A percentile compares a stretch with the other conserved stretches of the same genome.
Evolutionary conservation across 2,797 vertebrate species (phyloP).

Genomic region (Catharus ustulatus): DNA sequence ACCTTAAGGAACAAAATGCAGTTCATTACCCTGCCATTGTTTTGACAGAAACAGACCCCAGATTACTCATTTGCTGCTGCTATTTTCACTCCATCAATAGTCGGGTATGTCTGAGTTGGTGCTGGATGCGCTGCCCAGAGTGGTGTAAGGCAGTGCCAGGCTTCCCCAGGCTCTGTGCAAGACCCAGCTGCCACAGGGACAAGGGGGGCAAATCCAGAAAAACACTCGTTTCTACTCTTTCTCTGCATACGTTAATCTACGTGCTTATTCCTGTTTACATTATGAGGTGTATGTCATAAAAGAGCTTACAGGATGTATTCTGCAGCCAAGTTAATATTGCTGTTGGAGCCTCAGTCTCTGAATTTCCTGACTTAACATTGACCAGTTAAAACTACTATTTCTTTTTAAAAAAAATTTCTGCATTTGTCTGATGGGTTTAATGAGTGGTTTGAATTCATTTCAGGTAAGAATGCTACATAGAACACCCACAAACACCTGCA

Average conservation of each 20-base stretch:
- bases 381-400: not conserved
- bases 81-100: not conserved
- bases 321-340: slow-evolving; percentile 60
- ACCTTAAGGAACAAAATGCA: not conserved
- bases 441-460: not conserved
- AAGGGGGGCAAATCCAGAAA: not conserved
- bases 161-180: not conserved
- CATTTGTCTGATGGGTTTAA: not conserved
- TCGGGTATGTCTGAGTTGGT: fast-evolving
- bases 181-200: not conserved
- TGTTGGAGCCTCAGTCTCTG: slow-evolving; percentile 41
- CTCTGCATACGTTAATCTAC: not conserved
- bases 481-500: not conserved
- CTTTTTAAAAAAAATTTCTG: not conserved
- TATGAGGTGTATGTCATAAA: slow-evolving; percentile 13
- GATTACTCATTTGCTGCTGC: not conserved
- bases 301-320: slow-evolving; percentile 41
- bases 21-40: not conserved
- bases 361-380: slow-evolving; percentile 27
- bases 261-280: slow-evolving; percentile 49
- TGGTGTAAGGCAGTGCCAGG: not conserved
- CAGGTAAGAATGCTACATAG: not conserved
- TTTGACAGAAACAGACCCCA: not conserved
- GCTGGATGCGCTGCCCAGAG: fast-evolving
- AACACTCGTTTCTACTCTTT: not conserved